Evolutionary conservation across 2,888 invertebrate genomes (phyloP).

Genomic region (Hyppa rectilinea): DNA sequence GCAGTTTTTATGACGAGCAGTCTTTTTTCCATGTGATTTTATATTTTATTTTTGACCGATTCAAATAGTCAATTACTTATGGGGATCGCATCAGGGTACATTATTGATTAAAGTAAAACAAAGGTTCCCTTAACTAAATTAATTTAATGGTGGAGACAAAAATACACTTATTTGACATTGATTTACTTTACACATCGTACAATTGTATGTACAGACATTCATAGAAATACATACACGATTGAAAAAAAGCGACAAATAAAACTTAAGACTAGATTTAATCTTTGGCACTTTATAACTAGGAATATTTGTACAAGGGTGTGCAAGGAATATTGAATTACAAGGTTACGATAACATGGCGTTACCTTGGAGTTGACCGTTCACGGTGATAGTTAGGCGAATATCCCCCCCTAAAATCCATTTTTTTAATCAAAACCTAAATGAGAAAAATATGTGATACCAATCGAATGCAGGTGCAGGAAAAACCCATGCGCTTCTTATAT

Average conservation of each 20-base stretch:
- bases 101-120: constrained; percentile 46
- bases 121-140: constrained; percentile 53
- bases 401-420: not conserved
- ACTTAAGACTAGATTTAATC: constrained; percentile 38
- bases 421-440: not conserved
- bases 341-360: not conserved
- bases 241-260: constrained; percentile 39
- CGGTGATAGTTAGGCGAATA: not conserved
- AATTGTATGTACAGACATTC: constrained; percentile 58
- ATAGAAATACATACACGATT: constrained; percentile 41
- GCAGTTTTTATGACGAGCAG: no score
- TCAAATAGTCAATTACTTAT: no score
- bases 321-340: constrained; percentile 12
- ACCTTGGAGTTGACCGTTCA: not conserved
- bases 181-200: constrained; percentile 62
- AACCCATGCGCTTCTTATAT: not conserved
- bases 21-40: no score
- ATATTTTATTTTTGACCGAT: no score
- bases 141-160: constrained; percentile 69
- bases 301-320: constrained; percentile 39
- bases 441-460: not conserved
- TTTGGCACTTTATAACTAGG: constrained; percentile 68
- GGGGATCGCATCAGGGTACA: not conserved
- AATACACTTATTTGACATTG: constrained; percentile 64
- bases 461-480: not conserved